Conservation (phyloP, 2,797 vertebrate genomes). For the Botia almorhae region DNA sequence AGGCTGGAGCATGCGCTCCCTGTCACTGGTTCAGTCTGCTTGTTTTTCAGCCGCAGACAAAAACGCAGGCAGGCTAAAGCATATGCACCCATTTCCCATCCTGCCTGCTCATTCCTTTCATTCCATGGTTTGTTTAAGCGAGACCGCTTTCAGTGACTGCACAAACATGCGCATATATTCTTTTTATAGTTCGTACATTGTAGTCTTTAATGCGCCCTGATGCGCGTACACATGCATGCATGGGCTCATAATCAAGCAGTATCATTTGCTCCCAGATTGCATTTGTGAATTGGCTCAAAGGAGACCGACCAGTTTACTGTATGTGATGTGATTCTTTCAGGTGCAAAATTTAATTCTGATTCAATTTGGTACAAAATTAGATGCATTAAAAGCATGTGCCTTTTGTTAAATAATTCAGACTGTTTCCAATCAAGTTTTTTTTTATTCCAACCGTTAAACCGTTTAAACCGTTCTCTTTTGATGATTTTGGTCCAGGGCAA, state of each 20-base stretch:
- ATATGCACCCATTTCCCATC: slow-evolving; percentile 62
- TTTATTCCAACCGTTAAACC: too few species aligned
- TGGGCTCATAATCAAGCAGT: neutral
- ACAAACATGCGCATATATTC: slow-evolving; percentile 6
- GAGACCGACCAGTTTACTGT: neutral
- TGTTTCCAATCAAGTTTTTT: neutral
- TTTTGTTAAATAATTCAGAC: neutral
- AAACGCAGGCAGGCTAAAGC: slow-evolving; percentile 67
- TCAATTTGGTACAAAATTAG: neutral
- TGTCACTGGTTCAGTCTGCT: slow-evolving; percentile 31
- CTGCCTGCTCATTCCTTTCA: slow-evolving; percentile 75
- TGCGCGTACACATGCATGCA: neutral
- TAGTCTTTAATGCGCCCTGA: neutral
- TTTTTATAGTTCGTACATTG: slow-evolving; percentile 21
- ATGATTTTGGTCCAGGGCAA: neutral
- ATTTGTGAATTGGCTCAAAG: slow-evolving; percentile 25
- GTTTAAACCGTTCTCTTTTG: neutral
- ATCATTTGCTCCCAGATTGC: neutral
- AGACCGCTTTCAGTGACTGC: slow-evolving; percentile 49
- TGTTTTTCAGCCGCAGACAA: slow-evolving; percentile 25
- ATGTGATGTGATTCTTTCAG: slow-evolving; percentile 59
- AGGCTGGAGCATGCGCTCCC: slow-evolving; percentile 34
- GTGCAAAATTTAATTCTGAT: slow-evolving; percentile 4
- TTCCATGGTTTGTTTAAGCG: slow-evolving; percentile 77
- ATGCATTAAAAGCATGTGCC: neutral